Evolutionary conservation across 2,888 invertebrate genomes (phyloP), one percentile per base, ranked within the genome.

Genomic region (Trilocha varians): DNA sequence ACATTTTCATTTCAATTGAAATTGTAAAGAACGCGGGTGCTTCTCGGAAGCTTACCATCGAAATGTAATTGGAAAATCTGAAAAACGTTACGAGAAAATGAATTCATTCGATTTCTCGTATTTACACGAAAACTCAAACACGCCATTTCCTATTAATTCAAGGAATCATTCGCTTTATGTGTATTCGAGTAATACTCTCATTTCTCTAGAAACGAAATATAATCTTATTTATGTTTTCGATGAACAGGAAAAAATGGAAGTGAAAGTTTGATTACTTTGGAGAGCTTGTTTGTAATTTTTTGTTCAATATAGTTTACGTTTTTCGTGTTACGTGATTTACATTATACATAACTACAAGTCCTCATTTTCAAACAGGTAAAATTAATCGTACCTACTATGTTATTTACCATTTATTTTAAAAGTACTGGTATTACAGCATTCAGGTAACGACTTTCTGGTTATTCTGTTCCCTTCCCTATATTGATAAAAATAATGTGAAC

Each of bases 241-340:
- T 25, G 2, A 25, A 25, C 11, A 25, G 25, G n/a, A 43, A 50
- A 47, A 50, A 50, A 52, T 50, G 45, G 52, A 55, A 55, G 57
- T 52, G 56, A 58, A 50, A 55, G 43, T 62, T 70, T 70, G 11
- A 25, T 25, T 25, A 25, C 6, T 2, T 25, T 25, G 25, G 11
- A 25, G 11, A 25, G 25, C 25, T 25, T 25, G 0, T 25, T 3
- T 3, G 6, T 25, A 5, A 9, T 9, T 4, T 11, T 25, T 25
- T 25, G 3, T 9, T 9, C 6, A 25, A 25, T 25, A 3, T 9
- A 9, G 25, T 3, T 25, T 25, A 25, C 5, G 11, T 25, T 25
- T 25, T 2, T 25, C 11, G 0, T 25, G 18, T 25, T 0, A 25
- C 25, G 6, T 25, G 6, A 11, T 25, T 5, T 18, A 18, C 4